Evolutionary conservation across 2,113 vertebrate genomes (phyloP), one percentile per base, ranked within the genome.

Genomic region (Perccottus glenii): DNA sequence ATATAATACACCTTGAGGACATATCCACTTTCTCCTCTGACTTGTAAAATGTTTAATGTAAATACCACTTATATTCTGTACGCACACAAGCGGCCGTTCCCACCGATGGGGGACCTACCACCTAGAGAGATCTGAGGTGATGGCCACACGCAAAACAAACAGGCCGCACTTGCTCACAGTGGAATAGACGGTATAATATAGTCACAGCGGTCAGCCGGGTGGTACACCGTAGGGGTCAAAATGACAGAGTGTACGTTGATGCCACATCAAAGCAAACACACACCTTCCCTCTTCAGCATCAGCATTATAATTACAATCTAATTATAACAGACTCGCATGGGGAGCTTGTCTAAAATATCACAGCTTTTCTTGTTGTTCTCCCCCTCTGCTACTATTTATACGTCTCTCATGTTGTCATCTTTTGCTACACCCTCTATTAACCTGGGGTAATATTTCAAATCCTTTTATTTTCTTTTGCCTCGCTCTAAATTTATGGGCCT

Each of bases 261-360:
- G 59, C 83, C 89, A 90, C 90, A 87, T 88, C 68, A 91, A 87
- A 87, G 84, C 70, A 50, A 71, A 77, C 61, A 63, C 57, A 80
- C 82, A 81, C 75, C 83, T 87, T 80, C 78, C 51, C 80, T 78
- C 73, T 52, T 64, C 71, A 7, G 77, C 65, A 62, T 67, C 48
- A 45, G 59, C 58, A 36, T 81, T 73, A 73, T 77, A 85, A 86
- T 88, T 77, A 82, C 27, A 42, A 33, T n/a, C 66, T 59, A 48
- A 78, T 76, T 78, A 80, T 66, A 82, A 78, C 47, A 62, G 47
- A 64, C 47, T 2, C 38, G 67, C 44, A 11, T 36, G 32, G 35
- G 0, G 11, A 60, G 40, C 10, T 19, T 56, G 38, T 58, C 43
- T 32, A 8, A 14, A 62, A 49, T 45, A 7, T 65, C 50, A 19